Evolutionary conservation across 2,797 vertebrate genomes (phyloP).

Genomic region (Xenentodon cancila): DNA sequence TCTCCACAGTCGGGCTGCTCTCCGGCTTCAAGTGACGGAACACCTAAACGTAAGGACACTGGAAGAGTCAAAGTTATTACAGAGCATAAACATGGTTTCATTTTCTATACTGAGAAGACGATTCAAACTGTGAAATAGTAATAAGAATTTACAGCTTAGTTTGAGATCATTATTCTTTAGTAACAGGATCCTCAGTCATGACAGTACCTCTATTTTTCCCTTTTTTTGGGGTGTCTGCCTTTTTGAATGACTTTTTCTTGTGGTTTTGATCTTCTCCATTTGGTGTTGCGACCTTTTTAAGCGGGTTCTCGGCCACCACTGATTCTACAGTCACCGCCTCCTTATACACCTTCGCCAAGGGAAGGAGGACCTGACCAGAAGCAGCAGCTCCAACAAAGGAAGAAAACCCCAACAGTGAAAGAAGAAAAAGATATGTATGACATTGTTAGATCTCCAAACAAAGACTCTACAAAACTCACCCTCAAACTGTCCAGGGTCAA

Average conservation of each 20-base stretch:
- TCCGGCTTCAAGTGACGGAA: slow-evolving; percentile 93
- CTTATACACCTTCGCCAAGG: slow-evolving; percentile 91
- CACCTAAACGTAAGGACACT: slow-evolving; percentile 89
- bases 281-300: slow-evolving; percentile 45
- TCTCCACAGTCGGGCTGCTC: slow-evolving; percentile 95
- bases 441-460: slow-evolving; percentile 95
- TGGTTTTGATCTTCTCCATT: slow-evolving; percentile 6
- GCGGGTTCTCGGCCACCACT: slow-evolving; percentile 91
- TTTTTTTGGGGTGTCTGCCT: not conserved
- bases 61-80: not conserved
- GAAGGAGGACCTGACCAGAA: slow-evolving; percentile 90
- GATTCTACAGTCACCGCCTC: slow-evolving; percentile 93
- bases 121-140: too few relatives aligned
- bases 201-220: too few relatives aligned
- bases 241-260: slow-evolving; percentile 1
- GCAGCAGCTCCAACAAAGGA: slow-evolving; percentile 73
- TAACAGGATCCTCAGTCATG: not conserved
- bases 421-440: slow-evolving; percentile 97
- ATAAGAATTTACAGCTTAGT: slow-evolving; percentile 1
- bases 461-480: slow-evolving; percentile 95
- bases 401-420: slow-evolving; percentile 89
- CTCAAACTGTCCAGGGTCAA: slow-evolving; percentile 93
- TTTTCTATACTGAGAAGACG: too few relatives aligned
- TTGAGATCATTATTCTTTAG: slow-evolving; percentile 5
- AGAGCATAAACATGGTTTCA: too few relatives aligned